Conservation (phyloP, 2,888 invertebrate species). For the Cephus sareptanus region DNA sequence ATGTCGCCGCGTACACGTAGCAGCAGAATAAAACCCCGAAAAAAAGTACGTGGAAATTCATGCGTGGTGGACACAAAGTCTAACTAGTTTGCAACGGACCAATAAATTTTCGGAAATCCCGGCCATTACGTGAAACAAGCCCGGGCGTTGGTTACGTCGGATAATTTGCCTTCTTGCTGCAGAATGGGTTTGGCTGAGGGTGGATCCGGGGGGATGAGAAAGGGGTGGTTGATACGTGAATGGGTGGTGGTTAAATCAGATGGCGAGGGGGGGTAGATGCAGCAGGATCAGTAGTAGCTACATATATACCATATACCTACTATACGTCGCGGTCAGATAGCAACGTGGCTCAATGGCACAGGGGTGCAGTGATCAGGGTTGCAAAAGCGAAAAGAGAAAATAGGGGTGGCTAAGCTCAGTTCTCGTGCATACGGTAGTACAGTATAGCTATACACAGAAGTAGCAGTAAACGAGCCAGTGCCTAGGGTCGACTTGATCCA, state of each 20-base stretch:
- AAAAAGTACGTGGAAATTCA: not conserved
- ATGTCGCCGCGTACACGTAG: not conserved
- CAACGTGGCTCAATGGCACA: not conserved
- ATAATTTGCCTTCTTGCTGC: conserved; percentile 47
- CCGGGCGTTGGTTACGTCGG: conserved; percentile 21
- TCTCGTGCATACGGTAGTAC: too few relatives aligned
- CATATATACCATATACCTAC: too few relatives aligned
- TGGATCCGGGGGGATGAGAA: not conserved
- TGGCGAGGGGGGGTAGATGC: too few relatives aligned
- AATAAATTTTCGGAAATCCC: conserved; percentile 50
- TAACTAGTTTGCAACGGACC: conserved; percentile 15
- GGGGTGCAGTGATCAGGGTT: not conserved
- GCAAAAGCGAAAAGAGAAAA: not conserved
- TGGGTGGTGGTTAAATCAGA: conserved; percentile 4
- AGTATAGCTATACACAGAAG: not conserved
- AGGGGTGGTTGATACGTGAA: not conserved
- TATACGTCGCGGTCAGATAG: not conserved
- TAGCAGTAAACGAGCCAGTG: not conserved
- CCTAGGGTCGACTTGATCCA: not conserved
- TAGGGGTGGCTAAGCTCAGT: too few relatives aligned
- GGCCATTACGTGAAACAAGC: conserved; percentile 42
- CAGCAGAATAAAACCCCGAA: not conserved
- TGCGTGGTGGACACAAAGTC: not conserved
- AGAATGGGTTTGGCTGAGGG: conserved; percentile 14
- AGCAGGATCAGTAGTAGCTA: too few relatives aligned